Evolutionary conservation across 2,888 invertebrate genomes (phyloP).

Genomic region (Hylaea fasciaria): DNA sequence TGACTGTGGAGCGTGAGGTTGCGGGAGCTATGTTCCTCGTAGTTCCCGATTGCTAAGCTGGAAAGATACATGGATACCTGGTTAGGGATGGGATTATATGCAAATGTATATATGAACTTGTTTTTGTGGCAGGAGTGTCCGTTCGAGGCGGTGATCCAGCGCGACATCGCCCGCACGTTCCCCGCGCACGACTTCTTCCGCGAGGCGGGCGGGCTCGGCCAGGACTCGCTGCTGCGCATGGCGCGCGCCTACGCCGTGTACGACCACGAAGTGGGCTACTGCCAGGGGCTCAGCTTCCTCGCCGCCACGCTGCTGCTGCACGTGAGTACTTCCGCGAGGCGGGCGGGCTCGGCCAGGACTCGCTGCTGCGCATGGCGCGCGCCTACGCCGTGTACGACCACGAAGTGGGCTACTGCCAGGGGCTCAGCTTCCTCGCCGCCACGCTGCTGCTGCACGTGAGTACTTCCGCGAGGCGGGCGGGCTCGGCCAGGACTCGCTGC

Average conservation of each 20-base stretch:
- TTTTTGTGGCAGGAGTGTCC: conserved; percentile 90
- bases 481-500: conserved; percentile 97
- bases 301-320: conserved; percentile 98
- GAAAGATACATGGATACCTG: too few relatives aligned
- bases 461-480: conserved; percentile 97
- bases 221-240: conserved; percentile 97
- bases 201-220: conserved; percentile 97
- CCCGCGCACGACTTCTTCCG: conserved; percentile 99
- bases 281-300: conserved; percentile 99
- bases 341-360: conserved; percentile 98
- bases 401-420: conserved; percentile 99
- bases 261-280: conserved; percentile 99
- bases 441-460: conserved; percentile 97
- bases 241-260: conserved; percentile 99
- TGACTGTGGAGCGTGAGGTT: too few relatives aligned
- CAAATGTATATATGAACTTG: too few relatives aligned
- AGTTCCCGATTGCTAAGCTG: too few relatives aligned
- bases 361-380: conserved; percentile 97
- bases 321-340: conserved; percentile 96
- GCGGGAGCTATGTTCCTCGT: too few relatives aligned
- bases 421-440: conserved; percentile 98
- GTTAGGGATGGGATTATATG: too few relatives aligned
- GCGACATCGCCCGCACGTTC: conserved; percentile 99
- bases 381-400: conserved; percentile 99
- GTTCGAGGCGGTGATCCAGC: conserved; percentile 96